Evolutionary conservation across 2,113 vertebrate genomes (phyloP).

Genomic region (Prionailurus viverrinus): DNA sequence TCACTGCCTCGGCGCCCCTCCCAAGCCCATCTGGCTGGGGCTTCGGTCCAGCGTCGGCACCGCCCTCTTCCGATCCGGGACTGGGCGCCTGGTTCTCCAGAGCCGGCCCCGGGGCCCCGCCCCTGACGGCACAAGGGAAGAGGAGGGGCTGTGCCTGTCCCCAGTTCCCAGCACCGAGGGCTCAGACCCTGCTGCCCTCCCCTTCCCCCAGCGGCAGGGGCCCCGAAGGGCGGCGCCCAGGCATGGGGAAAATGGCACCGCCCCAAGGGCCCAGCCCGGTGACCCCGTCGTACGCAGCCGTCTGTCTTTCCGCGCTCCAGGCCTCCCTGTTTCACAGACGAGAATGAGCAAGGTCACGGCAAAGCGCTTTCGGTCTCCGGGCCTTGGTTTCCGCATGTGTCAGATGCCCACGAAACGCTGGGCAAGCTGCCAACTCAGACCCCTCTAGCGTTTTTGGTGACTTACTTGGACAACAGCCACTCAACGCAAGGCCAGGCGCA

Average conservation of each 20-base stretch:
- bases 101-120: neutral
- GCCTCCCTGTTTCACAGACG: neutral
- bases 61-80: neutral
- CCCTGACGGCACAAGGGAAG: neutral
- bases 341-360: neutral
- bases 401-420: fast-evolving
- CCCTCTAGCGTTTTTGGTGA: neutral
- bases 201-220: neutral
- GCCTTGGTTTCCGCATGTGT: neutral
- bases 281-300: fast-evolving
- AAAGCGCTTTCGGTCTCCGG: fast-evolving
- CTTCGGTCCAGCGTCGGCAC: neutral
- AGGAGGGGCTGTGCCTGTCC: neutral
- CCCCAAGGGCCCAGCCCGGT: neutral
- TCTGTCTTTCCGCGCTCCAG: too few species aligned
- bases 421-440: too few species aligned
- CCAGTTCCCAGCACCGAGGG: neutral
- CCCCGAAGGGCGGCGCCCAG: neutral
- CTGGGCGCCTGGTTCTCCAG: neutral
- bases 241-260: neutral
- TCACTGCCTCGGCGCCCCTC: neutral
- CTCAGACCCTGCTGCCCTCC: neutral
- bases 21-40: neutral
- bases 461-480: neutral
- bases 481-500: neutral